Percentiles rank a stretch among this genome's conserved stretches.
These are phyloP conservation scores for Drosophila auraria DNA, from an alignment of 1,140 invertebrate species.

Conservation along the genomic window DNA sequence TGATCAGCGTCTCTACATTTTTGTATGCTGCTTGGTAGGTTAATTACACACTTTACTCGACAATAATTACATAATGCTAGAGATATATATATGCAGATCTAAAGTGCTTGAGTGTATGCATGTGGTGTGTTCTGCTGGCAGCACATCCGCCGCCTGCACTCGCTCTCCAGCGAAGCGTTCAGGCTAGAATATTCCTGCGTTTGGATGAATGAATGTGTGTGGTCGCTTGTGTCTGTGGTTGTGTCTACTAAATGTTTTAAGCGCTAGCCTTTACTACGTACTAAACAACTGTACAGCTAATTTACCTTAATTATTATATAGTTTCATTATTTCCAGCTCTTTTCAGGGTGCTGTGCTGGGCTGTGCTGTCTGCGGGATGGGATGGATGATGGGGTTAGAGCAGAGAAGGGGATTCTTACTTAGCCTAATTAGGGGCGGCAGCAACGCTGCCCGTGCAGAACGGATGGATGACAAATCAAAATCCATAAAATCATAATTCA, in stretches of 20 bases:
- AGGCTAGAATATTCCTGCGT: slow-evolving; percentile 31
- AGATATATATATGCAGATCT: slow-evolving; percentile 66
- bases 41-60: slow-evolving; percentile 76
- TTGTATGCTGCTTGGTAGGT: slow-evolving; percentile 68
- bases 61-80: slow-evolving; percentile 79
- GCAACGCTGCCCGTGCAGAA: slow-evolving; percentile 46
- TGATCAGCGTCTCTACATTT: slow-evolving; percentile 56
- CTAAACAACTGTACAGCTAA: slow-evolving; percentile 80
- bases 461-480: slow-evolving; percentile 56
- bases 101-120: slow-evolving; percentile 28
- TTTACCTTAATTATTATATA: slow-evolving; percentile 78
- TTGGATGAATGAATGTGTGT: slow-evolving; percentile 17
- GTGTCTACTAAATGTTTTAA: slow-evolving; percentile 70
- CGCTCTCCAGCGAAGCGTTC: slow-evolving; percentile 62
- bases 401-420: slow-evolving; percentile 15
- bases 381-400: background rate
- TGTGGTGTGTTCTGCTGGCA: slow-evolving; percentile 27
- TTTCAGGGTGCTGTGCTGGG: slow-evolving; percentile 33
- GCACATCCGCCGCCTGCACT: slow-evolving; percentile 25
- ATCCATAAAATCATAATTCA: slow-evolving; percentile 28
- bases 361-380: slow-evolving; percentile 20
- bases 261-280: slow-evolving; percentile 73
- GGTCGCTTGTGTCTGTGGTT: slow-evolving; percentile 9
- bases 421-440: slow-evolving; percentile 65
- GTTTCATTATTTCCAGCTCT: slow-evolving; percentile 63